A percentile compares a stretch with the other conserved stretches of the same genome.
Conservation (phyloP, 2,888 invertebrate genomes). For the Erebia palarica region DNA sequence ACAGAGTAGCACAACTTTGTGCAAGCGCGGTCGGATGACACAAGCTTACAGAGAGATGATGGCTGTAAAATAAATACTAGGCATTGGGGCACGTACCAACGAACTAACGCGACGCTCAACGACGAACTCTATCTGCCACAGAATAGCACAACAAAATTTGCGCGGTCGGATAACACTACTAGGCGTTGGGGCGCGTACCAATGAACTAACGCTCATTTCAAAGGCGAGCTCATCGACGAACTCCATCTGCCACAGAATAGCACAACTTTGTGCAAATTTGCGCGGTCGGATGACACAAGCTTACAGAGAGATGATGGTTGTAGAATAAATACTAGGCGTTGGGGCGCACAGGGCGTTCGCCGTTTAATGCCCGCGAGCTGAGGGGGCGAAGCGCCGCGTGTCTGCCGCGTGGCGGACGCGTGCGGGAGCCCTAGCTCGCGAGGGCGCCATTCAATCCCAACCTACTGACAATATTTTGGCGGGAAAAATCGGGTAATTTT, state of each 20-base stretch:
- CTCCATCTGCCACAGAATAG: not conserved
- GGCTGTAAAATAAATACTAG: slow-evolving; percentile 75
- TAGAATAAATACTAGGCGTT: slow-evolving; percentile 69
- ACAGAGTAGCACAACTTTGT: slow-evolving; percentile 1
- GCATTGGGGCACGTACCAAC: slow-evolving; percentile 39
- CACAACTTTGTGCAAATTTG: slow-evolving; percentile 53
- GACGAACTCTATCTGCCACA: not conserved
- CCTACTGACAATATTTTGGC: slow-evolving; percentile 58
- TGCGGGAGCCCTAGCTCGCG: slow-evolving; percentile 44
- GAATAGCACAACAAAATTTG: slow-evolving; percentile 49
- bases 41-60: slow-evolving; percentile 71
- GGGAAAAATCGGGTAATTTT: slow-evolving; percentile 62
- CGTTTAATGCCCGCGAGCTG: slow-evolving; percentile 33
- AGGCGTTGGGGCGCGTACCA: slow-evolving; percentile 41
- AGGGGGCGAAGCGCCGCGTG: slow-evolving; percentile 30
- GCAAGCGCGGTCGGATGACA: slow-evolving; percentile 66
- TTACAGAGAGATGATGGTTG: slow-evolving; percentile 73
- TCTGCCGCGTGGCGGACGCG: slow-evolving; percentile 57
- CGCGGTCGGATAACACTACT: slow-evolving; percentile 68
- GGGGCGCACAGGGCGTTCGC: slow-evolving; percentile 38
- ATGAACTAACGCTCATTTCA: not conserved
- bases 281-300: slow-evolving; percentile 67
- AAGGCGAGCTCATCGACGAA: not conserved
- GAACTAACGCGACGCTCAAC: not conserved
- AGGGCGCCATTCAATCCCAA: slow-evolving; percentile 41